Evolutionary conservation across 2,113 vertebrate genomes (phyloP).

Genomic region (Paedocypris sp.): DNA sequence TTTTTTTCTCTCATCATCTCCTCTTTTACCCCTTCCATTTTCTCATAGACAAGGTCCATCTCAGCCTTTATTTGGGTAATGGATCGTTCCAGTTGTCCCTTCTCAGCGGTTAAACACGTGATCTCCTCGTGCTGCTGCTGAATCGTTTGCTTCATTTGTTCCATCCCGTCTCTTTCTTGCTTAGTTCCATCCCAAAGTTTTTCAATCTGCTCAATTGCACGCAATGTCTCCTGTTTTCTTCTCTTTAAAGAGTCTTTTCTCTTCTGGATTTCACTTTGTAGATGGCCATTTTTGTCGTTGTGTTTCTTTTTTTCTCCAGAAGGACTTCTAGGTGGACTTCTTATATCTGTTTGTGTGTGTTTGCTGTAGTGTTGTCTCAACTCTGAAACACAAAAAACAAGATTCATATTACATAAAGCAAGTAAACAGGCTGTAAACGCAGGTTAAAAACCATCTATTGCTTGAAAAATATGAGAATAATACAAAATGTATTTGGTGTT

Average conservation of each 20-base stretch:
- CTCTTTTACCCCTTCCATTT: slow-evolving; percentile 32
- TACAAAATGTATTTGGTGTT: too few species aligned
- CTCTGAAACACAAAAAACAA: slow-evolving; percentile 37
- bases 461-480: too few species aligned
- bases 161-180: slow-evolving; percentile 34
- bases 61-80: slow-evolving; percentile 36
- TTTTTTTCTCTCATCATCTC: slow-evolving; percentile 35
- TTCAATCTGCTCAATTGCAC: slow-evolving; percentile 41
- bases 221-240: slow-evolving; percentile 35
- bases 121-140: slow-evolving; percentile 41
- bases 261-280: slow-evolving; percentile 1
- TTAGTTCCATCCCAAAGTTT: slow-evolving; percentile 41
- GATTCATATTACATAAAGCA: background rate
- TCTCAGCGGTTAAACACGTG: slow-evolving; percentile 39
- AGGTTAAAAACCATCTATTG: too few species aligned
- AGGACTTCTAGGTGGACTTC: slow-evolving; percentile 10
- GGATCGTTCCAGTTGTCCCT: slow-evolving; percentile 21
- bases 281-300: slow-evolving; percentile 14
- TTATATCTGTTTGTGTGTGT: slow-evolving; percentile 33
- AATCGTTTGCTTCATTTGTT: slow-evolving; percentile 35
- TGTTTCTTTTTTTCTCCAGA: slow-evolving; percentile 27
- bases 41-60: slow-evolving; percentile 28
- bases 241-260: slow-evolving; percentile 41
- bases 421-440: too few species aligned
- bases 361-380: slow-evolving; percentile 32